A percentile compares a stretch with the other conserved stretches of the same genome.
Evolutionary conservation across 2,888 invertebrate species (phyloP).

Genomic region (Chrysopilus asiliformis): DNA sequence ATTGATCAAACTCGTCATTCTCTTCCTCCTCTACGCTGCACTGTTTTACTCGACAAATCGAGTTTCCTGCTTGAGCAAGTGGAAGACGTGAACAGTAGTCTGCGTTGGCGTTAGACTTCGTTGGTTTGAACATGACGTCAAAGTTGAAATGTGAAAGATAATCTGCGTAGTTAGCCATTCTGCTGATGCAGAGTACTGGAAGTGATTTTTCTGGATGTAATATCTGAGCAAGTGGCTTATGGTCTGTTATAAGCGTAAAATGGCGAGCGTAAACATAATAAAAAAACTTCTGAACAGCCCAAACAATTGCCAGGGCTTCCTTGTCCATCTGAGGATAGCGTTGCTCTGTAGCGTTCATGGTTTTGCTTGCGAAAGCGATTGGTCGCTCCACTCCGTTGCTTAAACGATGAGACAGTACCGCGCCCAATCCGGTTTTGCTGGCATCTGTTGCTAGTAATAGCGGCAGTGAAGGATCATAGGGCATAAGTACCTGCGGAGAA

Average conservation of each 20-base stretch:
- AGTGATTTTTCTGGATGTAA: too few relatives aligned
- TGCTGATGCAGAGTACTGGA: too few relatives aligned
- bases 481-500: constrained; percentile 10
- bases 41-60: too few relatives aligned
- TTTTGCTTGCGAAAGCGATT: constrained; percentile 8
- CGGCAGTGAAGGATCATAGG: constrained; percentile 11
- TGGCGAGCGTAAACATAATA: too few relatives aligned
- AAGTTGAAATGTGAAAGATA: too few relatives aligned
- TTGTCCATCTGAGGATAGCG: constrained; percentile 9
- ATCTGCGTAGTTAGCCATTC: too few relatives aligned
- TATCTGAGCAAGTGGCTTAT: constrained; percentile 1
- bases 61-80: too few relatives aligned
- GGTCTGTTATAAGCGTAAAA: constrained; percentile 5
- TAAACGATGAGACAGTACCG: constrained; percentile 11
- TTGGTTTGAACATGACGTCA: too few relatives aligned
- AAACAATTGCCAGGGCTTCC: constrained; percentile 11
- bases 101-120: background rate
- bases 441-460: constrained; percentile 13
- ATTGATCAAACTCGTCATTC: too few relatives aligned
- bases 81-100: constrained; percentile 1
- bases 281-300: too few relatives aligned
- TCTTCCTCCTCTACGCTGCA: too few relatives aligned
- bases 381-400: constrained; percentile 10
- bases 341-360: constrained; percentile 4
- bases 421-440: constrained; percentile 10